Conservation (phyloP, 2,113 vertebrate genomes). For the Edolisoma coerulescens region DNA sequence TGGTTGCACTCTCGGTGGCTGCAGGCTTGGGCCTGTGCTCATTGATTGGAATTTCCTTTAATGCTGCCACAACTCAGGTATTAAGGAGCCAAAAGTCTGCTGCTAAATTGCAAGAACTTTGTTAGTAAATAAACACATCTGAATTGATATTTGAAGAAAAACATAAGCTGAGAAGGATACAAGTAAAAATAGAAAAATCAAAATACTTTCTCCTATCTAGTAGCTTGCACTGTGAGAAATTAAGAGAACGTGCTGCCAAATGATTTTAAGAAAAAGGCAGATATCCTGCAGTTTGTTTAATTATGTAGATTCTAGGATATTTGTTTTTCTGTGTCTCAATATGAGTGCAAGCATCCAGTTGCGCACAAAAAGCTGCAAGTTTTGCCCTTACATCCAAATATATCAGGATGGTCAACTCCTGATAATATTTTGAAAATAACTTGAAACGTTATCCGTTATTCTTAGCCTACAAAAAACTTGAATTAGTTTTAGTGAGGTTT, state of each 20-base stretch:
- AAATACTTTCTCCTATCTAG: background rate
- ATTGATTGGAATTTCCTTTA: conserved; percentile 96
- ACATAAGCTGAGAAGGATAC: background rate
- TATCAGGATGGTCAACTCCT: background rate
- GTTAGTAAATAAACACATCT: background rate
- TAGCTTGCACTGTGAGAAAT: background rate
- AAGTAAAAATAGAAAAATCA: background rate
- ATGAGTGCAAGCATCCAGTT: background rate
- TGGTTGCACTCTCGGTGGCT: conserved; percentile 96
- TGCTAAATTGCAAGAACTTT: background rate
- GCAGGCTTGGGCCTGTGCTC: conserved; percentile 96
- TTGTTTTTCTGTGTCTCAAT: background rate
- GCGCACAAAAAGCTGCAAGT: background rate
- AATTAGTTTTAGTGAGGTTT: background rate
- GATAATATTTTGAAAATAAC: background rate
- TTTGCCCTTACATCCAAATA: background rate
- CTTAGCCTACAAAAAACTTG: background rate
- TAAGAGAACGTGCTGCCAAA: background rate
- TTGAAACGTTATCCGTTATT: background rate
- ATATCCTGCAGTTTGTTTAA: background rate
- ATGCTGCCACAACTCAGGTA: conserved; percentile 98
- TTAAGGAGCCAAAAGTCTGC: background rate
- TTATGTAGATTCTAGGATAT: background rate
- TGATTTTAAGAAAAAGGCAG: background rate
- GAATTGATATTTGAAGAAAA: background rate